Base-by-base conservation (phyloP, 2,888 invertebrate species). In the Drosophila pseudotakahashii region DNA sequence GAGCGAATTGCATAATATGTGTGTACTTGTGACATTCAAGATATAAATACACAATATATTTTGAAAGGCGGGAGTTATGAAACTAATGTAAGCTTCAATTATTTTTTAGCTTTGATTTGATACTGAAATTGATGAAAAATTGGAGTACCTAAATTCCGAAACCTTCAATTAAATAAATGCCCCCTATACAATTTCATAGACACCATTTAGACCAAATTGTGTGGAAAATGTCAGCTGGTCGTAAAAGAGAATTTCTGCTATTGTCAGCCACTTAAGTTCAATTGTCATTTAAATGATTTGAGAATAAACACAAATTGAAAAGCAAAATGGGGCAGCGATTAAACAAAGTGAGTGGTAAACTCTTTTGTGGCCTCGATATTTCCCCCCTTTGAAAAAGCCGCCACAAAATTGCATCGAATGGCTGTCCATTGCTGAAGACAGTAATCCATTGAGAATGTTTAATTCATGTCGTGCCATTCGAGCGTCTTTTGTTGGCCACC, bases 391-490 rank as follows among this genome's bases (percentile, higher is more conserved):
- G n/a, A n/a, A 39, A 10, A 13, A 48, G 11, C 13, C 11, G 26
- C 37, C n/a, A 51, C 30, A 39, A 30, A 58, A 58, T 39, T 58
- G 58, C 51, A 58, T 37, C 13, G 50, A 50, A 57, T 37, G 57
- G 10, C 37, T 37, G 58, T 37, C 30, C 51, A 23, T 7, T 7
- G 51, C 51, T 11, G 16, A 19, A n/a, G 19, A 41, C 52, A 59
- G 51, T 32, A 52, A 59, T 52, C 58, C 39, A 59, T 53, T 59
- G 41, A 59, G 19, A 9, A 41, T 59, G 19, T 32, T 52, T 59
- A 41, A 59, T 59, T 59, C 14, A 59, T 59, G 9, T 41, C 32
- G n/a, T 32, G 19, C n/a, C n/a, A 39, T 58, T 52, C 37, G 39
- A 39, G 32, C 58, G 32, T 52, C 32, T 59, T 59, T 4, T 53